A percentile compares a stretch with the other conserved stretches of the same genome.
Evolutionary conservation across 2,888 invertebrate genomes (phyloP).

Genomic region (Drosophila yooni): DNA sequence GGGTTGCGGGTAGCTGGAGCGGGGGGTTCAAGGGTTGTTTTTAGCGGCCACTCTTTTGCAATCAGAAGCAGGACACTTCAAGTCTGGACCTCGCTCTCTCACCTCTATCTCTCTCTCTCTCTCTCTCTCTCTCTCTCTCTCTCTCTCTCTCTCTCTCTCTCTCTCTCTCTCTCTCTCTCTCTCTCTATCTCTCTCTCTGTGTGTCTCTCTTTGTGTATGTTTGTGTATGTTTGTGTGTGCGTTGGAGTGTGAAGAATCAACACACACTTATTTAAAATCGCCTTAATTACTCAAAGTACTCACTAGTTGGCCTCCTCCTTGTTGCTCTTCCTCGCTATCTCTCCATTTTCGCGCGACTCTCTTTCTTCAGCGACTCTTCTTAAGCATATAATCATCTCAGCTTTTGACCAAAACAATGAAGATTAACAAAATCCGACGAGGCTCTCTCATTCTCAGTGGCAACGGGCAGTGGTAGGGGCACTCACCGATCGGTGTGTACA

Average conservation of each 20-base stretch:
- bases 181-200: not conserved
- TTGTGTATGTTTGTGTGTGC: conserved; percentile 21
- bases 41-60: conserved; percentile 6
- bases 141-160: not conserved
- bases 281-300: conserved; percentile 39
- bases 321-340: not conserved
- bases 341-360: not conserved
- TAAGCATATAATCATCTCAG: not conserved
- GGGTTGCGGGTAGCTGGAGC: not conserved
- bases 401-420: not conserved
- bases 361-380: not conserved
- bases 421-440: not conserved
- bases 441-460: not conserved
- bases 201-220: not conserved
- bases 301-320: conserved; percentile 7
- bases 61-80: conserved; percentile 8
- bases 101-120: not conserved
- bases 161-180: not conserved
- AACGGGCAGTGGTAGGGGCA: too few species aligned
- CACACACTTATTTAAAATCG: conserved; percentile 56
- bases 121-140: too few species aligned
- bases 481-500: not conserved
- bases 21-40: conserved; percentile 32
- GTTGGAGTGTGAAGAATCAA: conserved; percentile 53
- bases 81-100: not conserved